Percentiles rank a stretch among this genome's conserved stretches.
Evolutionary conservation across 1,140 invertebrate genomes (phyloP).

Genomic region (Microplitis mediator): DNA sequence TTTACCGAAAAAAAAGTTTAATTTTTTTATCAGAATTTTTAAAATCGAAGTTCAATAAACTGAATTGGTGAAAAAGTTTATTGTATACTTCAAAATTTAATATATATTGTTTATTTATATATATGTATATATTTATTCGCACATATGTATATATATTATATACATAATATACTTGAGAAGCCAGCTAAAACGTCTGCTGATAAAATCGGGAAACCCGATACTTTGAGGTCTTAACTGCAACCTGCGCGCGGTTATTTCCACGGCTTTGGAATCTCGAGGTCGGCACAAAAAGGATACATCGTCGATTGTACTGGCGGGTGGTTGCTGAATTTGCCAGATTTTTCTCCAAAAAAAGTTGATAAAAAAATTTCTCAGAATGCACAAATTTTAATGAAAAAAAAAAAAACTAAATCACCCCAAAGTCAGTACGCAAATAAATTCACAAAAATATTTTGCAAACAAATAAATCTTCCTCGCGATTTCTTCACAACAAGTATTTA

Average conservation of each 20-base stretch:
- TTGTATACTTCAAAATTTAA: neutral
- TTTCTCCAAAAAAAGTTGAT: neutral
- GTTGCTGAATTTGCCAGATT: neutral
- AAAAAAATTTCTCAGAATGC: neutral
- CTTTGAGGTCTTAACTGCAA: constrained; percentile 20
- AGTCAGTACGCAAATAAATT: neutral
- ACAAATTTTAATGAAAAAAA: neutral
- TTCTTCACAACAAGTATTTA: no score
- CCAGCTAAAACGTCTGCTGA: constrained; percentile 6
- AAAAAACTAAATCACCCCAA: neutral
- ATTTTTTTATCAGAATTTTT: no score
- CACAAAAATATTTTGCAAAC: neutral
- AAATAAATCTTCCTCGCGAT: no score
- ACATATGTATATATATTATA: neutral
- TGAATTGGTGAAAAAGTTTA: no score
- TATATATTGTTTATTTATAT: neutral
- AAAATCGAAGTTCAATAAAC: no score
- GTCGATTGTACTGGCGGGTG: neutral
- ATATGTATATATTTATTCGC: neutral
- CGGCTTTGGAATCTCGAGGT: constrained; percentile 12
- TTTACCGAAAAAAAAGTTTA: no score
- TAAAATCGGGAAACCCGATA: constrained; percentile 26
- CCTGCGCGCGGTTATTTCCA: constrained; percentile 14
- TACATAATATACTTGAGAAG: constrained; percentile 2
- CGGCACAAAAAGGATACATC: constrained; percentile 1